Percentiles rank a stretch among this genome's conserved stretches.
phyloP scores from a whole-genome alignment of 2,888 invertebrate species.

The Alentia gelatinosa region DNA sequence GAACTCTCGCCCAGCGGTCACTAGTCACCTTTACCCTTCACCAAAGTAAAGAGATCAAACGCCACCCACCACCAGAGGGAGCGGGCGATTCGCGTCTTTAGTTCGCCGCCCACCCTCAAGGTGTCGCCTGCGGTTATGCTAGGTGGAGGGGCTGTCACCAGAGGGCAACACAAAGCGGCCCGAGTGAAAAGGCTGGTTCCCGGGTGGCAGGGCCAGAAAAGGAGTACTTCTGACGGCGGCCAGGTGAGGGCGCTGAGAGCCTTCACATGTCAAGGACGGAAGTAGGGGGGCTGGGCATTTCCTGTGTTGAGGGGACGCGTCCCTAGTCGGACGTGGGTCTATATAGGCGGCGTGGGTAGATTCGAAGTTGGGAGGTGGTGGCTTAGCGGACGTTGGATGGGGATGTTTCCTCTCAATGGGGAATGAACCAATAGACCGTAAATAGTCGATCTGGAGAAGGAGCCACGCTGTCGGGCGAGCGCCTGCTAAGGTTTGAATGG shows the following conservation, averaged over 20 bases:
- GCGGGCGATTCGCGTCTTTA: not conserved
- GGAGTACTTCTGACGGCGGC: not conserved
- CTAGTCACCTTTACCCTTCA: too few relatives aligned
- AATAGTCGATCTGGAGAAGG: too few relatives aligned
- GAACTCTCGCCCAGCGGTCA: too few relatives aligned
- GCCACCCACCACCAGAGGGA: not conserved
- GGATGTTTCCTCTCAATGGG: too few relatives aligned
- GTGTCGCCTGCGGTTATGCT: not conserved
- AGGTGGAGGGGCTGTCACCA: not conserved
- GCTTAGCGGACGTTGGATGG: too few relatives aligned
- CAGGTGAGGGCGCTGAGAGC: constrained; percentile 34
- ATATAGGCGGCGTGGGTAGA: not conserved
- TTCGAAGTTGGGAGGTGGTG: not conserved
- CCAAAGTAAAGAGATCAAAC: not conserved
- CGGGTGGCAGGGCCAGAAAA: not conserved
- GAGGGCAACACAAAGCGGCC: not conserved
- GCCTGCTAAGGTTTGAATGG: too few relatives aligned
- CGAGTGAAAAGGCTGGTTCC: constrained; percentile 8
- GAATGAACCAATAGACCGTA: too few relatives aligned
- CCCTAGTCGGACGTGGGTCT: not conserved
- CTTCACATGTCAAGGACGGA: not conserved
- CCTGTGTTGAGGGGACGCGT: not conserved
- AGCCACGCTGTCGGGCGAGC: too few relatives aligned
- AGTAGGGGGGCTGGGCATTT: not conserved
- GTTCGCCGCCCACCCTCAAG: not conserved